phyloP scores from a whole-genome alignment of 92 coral and sea anemone species.

The Umimayanthus chanpuru region DNA sequence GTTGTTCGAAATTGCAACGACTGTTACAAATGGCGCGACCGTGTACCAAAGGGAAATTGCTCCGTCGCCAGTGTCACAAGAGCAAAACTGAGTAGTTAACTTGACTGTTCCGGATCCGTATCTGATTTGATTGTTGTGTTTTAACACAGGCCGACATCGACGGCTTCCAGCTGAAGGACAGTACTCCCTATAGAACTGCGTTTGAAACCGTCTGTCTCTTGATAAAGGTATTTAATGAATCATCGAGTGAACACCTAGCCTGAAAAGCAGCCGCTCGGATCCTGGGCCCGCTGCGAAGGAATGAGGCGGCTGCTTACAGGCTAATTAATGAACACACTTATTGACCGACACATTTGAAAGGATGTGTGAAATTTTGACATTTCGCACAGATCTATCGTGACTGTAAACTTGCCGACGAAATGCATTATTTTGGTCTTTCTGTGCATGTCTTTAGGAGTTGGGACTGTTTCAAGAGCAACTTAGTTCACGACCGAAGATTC shows the following conservation, averaged over 20 bases:
- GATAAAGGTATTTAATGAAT: conserved; percentile 63
- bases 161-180: conserved; percentile 85
- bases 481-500: conserved; percentile 74
- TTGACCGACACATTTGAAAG: not conserved
- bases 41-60: too few species aligned
- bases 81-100: too few species aligned
- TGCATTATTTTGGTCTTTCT: not conserved
- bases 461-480: conserved; percentile 66
- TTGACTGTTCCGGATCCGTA: too few species aligned
- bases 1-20: too few species aligned
- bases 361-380: not conserved
- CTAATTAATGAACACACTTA: not conserved
- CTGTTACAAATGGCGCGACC: too few species aligned
- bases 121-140: not conserved
- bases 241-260: not conserved
- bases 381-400: not conserved
- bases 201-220: conserved; percentile 84
- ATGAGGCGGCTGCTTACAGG: not conserved
- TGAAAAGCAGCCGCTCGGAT: too few species aligned
- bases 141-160: conserved; percentile 81
- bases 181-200: conserved; percentile 81
- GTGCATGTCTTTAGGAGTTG: conserved; percentile 74
- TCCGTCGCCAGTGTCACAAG: too few species aligned
- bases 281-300: too few species aligned
- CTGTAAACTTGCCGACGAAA: not conserved